phyloP scores from a whole-genome alignment of 2,888 invertebrate species.

The Trypoxylon attenuatum region DNA sequence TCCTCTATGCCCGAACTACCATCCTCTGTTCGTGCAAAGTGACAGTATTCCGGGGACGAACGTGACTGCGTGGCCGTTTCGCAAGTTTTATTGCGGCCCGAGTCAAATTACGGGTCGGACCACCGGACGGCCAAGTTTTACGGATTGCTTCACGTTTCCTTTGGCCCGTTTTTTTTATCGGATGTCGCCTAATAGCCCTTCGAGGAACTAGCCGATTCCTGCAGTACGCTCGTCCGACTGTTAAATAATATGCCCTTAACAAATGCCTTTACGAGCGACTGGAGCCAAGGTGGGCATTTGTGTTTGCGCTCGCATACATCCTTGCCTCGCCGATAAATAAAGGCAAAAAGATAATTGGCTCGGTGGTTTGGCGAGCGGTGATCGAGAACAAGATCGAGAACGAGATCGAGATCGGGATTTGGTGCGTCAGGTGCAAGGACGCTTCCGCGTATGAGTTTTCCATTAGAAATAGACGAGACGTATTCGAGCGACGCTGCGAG shows the following conservation, averaged over 20 bases:
- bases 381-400: not conserved
- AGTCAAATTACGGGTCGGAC: constrained; percentile 64
- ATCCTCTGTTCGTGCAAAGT: constrained; percentile 34
- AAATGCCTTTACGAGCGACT: not conserved
- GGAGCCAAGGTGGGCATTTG: not conserved
- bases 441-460: not conserved
- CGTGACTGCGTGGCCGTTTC: constrained; percentile 66
- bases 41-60: constrained; percentile 55
- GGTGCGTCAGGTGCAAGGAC: not conserved
- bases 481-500: constrained; percentile 19
- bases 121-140: constrained; percentile 22
- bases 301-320: not conserved
- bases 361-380: too few species aligned
- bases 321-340: not conserved
- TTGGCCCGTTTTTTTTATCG: not conserved
- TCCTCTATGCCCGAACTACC: constrained; percentile 17
- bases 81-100: constrained; percentile 68
- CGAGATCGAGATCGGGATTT: not conserved
- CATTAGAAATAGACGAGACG: constrained; percentile 27
- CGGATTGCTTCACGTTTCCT: constrained; percentile 25
- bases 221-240: too few species aligned
- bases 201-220: too few species aligned
- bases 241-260: too few species aligned
- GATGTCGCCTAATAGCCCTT: not conserved
- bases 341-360: not conserved